Evolutionary conservation across 2,113 vertebrate species (phyloP).

Genomic region (Balaenoptera acutorostrata): DNA sequence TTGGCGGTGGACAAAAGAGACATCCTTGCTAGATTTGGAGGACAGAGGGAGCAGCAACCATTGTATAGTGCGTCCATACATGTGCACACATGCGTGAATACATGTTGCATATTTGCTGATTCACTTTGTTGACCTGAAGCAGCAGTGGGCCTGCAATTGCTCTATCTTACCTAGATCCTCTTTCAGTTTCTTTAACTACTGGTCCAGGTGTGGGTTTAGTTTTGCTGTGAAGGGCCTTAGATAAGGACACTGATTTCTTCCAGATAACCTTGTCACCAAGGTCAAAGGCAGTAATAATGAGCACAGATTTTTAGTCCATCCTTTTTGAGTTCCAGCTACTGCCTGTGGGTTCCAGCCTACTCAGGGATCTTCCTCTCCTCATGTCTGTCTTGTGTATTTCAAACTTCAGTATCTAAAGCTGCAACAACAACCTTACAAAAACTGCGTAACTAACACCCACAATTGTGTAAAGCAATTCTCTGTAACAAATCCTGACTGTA

Average conservation of each 20-base stretch:
- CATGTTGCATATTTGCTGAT: fast-evolving
- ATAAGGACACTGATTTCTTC: neutral
- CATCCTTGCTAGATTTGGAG: neutral
- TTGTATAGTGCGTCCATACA: fast-evolving
- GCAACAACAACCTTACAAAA: neutral
- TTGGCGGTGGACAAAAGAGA: neutral
- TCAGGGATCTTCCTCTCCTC: neutral
- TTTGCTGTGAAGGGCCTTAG: neutral
- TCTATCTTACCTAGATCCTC: neutral
- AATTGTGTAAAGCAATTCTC: neutral
- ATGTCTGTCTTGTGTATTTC: neutral
- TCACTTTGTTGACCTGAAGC: neutral
- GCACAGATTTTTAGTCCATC: neutral
- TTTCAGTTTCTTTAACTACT: neutral
- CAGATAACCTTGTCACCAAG: neutral
- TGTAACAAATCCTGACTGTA: neutral
- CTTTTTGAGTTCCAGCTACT: neutral
- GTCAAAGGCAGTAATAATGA: neutral
- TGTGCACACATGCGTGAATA: fast-evolving
- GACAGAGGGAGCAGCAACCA: neutral
- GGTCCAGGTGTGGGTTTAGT: neutral
- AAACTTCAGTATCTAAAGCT: neutral
- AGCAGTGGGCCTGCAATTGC: neutral
- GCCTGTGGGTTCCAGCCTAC: neutral
- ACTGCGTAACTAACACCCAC: neutral